Conservation (phyloP, 2,797 vertebrate species). For the Rhinogobio ventralis region DNA sequence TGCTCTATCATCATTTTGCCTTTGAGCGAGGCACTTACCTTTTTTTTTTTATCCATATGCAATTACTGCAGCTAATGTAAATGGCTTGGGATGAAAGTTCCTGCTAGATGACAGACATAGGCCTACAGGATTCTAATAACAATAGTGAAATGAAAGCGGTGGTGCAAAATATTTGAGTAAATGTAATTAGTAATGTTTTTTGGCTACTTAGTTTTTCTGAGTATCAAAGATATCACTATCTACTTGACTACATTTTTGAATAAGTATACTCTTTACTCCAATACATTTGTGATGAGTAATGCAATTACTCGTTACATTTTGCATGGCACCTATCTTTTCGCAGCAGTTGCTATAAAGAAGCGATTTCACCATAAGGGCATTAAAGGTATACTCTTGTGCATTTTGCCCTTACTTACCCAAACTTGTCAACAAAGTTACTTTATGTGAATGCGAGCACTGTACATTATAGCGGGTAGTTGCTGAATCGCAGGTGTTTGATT, state of each 20-base stretch:
- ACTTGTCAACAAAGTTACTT: neutral
- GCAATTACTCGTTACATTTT: neutral
- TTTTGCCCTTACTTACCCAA: neutral
- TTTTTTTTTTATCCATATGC: conserved; percentile 25
- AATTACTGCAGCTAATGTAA: conserved; percentile 32
- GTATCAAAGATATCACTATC: neutral
- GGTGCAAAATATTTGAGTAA: neutral
- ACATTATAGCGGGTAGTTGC: neutral
- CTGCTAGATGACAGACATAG: neutral
- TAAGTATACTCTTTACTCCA: neutral
- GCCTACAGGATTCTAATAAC: neutral
- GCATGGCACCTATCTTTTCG: neutral
- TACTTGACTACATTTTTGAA: neutral
- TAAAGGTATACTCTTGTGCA: neutral
- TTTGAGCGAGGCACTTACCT: conserved; percentile 21
- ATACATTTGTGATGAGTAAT: neutral
- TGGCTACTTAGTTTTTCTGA: neutral
- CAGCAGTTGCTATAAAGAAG: neutral
- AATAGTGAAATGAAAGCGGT: neutral
- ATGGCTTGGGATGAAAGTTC: conserved; percentile 8
- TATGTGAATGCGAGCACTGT: neutral
- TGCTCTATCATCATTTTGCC: conserved; percentile 31
- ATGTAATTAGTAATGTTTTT: neutral
- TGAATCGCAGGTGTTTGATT: neutral
- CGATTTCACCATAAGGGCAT: neutral